Percentiles rank a stretch among this genome's conserved stretches.
These are phyloP conservation scores for Zaprionus camerounensis DNA, from an alignment of 1,140 invertebrate species.

Conservation along the genomic window DNA sequence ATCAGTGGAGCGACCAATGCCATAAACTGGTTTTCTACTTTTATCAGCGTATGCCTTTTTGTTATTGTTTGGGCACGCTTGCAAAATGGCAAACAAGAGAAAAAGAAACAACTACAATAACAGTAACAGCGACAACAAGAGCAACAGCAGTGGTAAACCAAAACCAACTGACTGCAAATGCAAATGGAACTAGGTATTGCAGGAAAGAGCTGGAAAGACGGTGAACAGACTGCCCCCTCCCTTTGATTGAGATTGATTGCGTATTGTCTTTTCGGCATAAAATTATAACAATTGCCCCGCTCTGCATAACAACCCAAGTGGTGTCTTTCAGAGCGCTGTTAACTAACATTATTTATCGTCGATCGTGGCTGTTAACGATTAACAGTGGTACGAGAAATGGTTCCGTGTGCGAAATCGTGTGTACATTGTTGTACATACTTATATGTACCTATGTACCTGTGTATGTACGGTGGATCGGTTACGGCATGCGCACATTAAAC, in stretches of 20 bases:
- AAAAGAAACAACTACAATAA: not conserved
- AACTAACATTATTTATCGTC: slow-evolving; percentile 2
- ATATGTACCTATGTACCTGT: slow-evolving; percentile 3
- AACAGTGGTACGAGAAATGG: slow-evolving; percentile 31
- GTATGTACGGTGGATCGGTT: slow-evolving; percentile 24
- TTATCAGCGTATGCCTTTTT: slow-evolving; percentile 22
- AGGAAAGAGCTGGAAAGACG: not conserved
- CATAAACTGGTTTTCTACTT: slow-evolving; percentile 44
- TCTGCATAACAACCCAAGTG: not conserved
- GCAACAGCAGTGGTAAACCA: slow-evolving; percentile 16
- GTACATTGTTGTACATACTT: not conserved
- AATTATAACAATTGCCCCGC: slow-evolving; percentile 13
- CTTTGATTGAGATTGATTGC: slow-evolving; percentile 33
- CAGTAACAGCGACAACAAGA: not conserved
- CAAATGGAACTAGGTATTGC: slow-evolving; percentile 31
- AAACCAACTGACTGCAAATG: slow-evolving; percentile 11
- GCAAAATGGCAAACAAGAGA: slow-evolving; percentile 42
- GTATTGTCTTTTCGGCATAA: slow-evolving; percentile 16
- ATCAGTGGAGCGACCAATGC: slow-evolving; percentile 33
- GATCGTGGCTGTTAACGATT: slow-evolving; percentile 5
- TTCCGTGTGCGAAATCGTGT: slow-evolving; percentile 26
- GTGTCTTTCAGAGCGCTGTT: slow-evolving; percentile 4
- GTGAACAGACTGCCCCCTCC: not conserved
- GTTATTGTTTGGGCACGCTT: slow-evolving; percentile 42
- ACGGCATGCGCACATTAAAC: slow-evolving; percentile 42